phyloP scores from a whole-genome alignment of 2,888 invertebrate species.

The Sclerodermus sp. region DNA sequence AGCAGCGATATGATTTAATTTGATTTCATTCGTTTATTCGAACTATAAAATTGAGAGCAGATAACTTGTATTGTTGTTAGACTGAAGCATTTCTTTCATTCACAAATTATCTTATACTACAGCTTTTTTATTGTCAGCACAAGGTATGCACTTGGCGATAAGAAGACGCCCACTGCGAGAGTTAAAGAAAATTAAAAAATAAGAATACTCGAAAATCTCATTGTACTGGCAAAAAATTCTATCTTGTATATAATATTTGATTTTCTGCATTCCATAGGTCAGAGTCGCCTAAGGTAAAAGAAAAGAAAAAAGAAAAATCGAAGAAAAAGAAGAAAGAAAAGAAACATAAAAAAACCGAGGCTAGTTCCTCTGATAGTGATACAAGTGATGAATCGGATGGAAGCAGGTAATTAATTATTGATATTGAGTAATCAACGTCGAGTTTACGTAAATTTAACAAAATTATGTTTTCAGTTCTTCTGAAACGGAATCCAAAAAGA shows the following conservation, averaged over 20 bases:
- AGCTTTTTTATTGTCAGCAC: constrained; percentile 52
- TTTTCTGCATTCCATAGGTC: constrained; percentile 45
- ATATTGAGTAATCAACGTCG: constrained; percentile 6
- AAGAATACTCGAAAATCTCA: constrained; percentile 20
- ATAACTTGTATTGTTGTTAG: constrained; percentile 33
- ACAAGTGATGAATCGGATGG: constrained; percentile 52
- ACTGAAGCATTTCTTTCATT: constrained; percentile 34
- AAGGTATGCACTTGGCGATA: constrained; percentile 53
- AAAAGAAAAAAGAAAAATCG: constrained; percentile 52
- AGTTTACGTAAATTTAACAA: constrained; percentile 8
- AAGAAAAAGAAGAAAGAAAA: constrained; percentile 56
- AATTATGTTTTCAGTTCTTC: constrained; percentile 64
- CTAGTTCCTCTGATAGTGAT: constrained; percentile 49
- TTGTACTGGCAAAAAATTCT: constrained; percentile 5
- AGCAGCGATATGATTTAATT: too few relatives aligned
- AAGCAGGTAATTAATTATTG: constrained; percentile 43
- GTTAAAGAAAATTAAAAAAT: constrained; percentile 29
- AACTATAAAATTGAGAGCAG: constrained; percentile 15
- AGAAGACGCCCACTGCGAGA: constrained; percentile 53
- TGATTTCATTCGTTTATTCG: too few relatives aligned
- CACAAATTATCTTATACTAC: constrained; percentile 37
- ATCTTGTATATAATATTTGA: constrained; percentile 11
- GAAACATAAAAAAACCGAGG: constrained; percentile 51
- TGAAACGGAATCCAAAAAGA: constrained; percentile 71
- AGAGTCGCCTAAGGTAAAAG: constrained; percentile 50